Base-by-base conservation (phyloP, 2,113 vertebrate genomes). In the Pangasianodon gigas region DNA sequence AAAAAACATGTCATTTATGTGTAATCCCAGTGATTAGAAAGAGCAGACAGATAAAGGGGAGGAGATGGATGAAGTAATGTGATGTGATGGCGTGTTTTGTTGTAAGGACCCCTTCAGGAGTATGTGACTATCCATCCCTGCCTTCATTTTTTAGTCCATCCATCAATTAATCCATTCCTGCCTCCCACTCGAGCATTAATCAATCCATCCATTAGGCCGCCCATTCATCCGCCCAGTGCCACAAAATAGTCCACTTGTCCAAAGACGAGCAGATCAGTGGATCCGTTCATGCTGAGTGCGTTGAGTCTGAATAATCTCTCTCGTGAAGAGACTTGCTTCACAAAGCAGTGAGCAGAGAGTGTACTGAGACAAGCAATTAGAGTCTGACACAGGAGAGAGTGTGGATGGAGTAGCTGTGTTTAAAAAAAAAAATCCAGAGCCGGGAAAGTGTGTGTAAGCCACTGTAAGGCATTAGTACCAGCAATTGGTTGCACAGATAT, bases 291-390 rank as follows among this genome's bases (percentile, higher is more conserved):
- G 89, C 90, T 88, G 87, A 89, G 82, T 86, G 52, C 69, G 0
- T 18, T 19, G 69, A 51, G 84, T 81, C 89, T 79, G 87, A 83
- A 58, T 81, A 82, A 89, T 86, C 89, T 84, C 48, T 48, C 60
- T 62, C 54, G 79, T 48, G 88, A 91, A 75, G 77, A 89, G 84
- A 90, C 77, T 74, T 88, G 84, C 69, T 82, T 89, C 67, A 75
- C 65, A 51, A 75, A 81, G 83, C 91, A 86, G 75, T 54, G 54
- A 67, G 88, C 60, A 71, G 54, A 83, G 84, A 82, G 88, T 87
- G 86, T 88, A 71, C 44, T 56, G 54, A 90, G 85, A 89, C 89
- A 85, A 86, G 90, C 90, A 90, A 91, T 91, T 90, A 89, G 83
- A 90, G 80, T 88, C 87, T 58, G 90, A 65, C 85, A 88, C 82